Conservation (phyloP, 2,113 vertebrate species). For the Colinus virginianus region DNA sequence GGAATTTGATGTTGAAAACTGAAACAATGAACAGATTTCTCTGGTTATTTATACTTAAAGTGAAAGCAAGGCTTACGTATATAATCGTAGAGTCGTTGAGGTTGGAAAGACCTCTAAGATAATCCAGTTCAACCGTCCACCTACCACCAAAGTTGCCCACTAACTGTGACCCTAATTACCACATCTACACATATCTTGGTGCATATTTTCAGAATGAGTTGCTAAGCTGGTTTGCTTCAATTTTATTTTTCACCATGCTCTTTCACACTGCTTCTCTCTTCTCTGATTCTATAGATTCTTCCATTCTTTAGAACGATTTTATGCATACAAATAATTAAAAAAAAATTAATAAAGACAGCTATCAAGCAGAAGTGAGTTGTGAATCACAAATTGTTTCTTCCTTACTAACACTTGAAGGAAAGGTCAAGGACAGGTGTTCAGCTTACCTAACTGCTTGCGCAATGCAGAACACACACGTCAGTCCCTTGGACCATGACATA, state of each 20-base stretch:
- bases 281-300: neutral
- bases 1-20: neutral
- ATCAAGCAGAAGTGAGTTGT: slow-evolving; percentile 8
- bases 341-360: neutral
- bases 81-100: too few relatives aligned
- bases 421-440: slow-evolving; percentile 37
- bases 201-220: neutral
- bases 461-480: slow-evolving; percentile 16
- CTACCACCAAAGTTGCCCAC: too few relatives aligned
- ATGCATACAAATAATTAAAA: neutral
- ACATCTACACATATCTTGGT: neutral
- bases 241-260: neutral
- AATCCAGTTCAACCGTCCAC: too few relatives aligned
- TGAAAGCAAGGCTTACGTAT: neutral
- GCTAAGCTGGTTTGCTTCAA: neutral
- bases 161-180: too few relatives aligned
- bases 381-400: slow-evolving; percentile 41
- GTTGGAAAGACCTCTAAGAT: too few relatives aligned
- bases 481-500: neutral
- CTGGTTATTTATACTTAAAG: neutral
- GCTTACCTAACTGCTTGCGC: slow-evolving; percentile 43
- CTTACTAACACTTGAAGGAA: slow-evolving; percentile 23
- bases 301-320: neutral
- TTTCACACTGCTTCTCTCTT: neutral
- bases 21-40: neutral